Conservation (phyloP, 2,797 vertebrate species). For the Rhyacichthys aspro region DNA sequence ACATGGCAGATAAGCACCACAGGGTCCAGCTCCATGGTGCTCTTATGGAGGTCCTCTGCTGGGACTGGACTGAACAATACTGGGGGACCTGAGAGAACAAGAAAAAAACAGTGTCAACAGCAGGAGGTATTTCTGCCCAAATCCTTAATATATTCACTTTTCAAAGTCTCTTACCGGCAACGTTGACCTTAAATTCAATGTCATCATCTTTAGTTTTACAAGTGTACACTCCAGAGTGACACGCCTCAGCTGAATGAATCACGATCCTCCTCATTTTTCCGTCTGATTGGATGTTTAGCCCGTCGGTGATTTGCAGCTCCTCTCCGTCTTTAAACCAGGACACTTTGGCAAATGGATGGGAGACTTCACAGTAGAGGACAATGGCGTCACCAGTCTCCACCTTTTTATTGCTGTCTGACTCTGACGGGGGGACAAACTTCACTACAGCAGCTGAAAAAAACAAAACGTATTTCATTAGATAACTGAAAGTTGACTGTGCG, state of each 20-base stretch:
- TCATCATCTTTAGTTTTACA: slow-evolving; percentile 70
- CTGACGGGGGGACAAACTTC: slow-evolving; percentile 73
- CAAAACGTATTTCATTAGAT: not conserved
- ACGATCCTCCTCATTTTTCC: slow-evolving; percentile 81
- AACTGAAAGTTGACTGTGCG: not conserved
- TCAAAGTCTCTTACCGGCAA: slow-evolving; percentile 62
- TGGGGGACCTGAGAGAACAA: slow-evolving; percentile 59
- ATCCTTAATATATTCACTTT: too few relatives aligned
- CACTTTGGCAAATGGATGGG: slow-evolving; percentile 67
- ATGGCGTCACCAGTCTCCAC: slow-evolving; percentile 69
- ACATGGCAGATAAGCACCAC: slow-evolving; percentile 87
- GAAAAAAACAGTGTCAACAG: not conserved
- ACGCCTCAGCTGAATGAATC: slow-evolving; percentile 71
- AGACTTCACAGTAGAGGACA: slow-evolving; percentile 82
- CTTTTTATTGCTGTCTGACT: slow-evolving; percentile 68
- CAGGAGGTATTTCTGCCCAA: not conserved
- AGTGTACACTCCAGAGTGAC: slow-evolving; percentile 76
- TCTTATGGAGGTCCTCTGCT: slow-evolving; percentile 77
- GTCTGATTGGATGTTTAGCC: slow-evolving; percentile 76
- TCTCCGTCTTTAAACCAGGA: slow-evolving; percentile 79
- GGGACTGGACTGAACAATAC: slow-evolving; percentile 72
- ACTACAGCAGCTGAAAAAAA: slow-evolving; percentile 67
- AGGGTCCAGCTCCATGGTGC: slow-evolving; percentile 80
- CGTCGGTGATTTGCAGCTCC: slow-evolving; percentile 62
- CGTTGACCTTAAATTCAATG: slow-evolving; percentile 73